Evolutionary conservation across 1,140 invertebrate species (phyloP).

Genomic region (Bombyx mandarina): DNA sequence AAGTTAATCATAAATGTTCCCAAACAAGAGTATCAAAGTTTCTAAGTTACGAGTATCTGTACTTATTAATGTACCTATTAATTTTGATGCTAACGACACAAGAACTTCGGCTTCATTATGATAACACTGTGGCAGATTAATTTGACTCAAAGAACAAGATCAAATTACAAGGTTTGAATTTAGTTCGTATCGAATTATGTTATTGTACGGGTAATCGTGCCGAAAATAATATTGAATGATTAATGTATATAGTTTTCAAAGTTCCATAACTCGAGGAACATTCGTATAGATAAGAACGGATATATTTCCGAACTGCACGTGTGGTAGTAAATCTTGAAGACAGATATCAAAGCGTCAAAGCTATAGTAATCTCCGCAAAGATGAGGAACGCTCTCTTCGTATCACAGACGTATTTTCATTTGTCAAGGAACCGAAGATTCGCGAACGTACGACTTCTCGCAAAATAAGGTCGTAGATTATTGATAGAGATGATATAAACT

Average conservation of each 20-base stretch:
- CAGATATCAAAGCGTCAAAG: constrained; percentile 7
- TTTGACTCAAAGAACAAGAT: background rate
- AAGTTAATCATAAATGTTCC: no score
- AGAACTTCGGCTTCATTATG: no score
- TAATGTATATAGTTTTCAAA: background rate
- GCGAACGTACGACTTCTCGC: no score
- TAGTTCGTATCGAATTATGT: background rate
- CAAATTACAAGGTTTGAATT: background rate
- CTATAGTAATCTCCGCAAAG: constrained; percentile 2
- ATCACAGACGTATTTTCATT: background rate
- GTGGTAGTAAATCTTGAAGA: constrained; percentile 2
- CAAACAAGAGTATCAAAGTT: no score
- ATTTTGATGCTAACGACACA: no score
- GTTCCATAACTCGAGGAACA: background rate
- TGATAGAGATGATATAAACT: no score
- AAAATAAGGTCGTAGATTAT: no score
- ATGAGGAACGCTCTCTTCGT: background rate
- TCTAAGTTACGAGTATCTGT: no score
- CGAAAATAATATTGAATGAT: background rate
- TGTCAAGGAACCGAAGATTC: background rate
- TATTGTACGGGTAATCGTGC: background rate
- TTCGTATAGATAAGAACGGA: background rate
- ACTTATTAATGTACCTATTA: no score
- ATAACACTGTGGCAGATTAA: no score
- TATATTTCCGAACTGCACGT: no score